Evolutionary conservation across 2,113 vertebrate species (phyloP).

Genomic region (Hippocampus comes): DNA sequence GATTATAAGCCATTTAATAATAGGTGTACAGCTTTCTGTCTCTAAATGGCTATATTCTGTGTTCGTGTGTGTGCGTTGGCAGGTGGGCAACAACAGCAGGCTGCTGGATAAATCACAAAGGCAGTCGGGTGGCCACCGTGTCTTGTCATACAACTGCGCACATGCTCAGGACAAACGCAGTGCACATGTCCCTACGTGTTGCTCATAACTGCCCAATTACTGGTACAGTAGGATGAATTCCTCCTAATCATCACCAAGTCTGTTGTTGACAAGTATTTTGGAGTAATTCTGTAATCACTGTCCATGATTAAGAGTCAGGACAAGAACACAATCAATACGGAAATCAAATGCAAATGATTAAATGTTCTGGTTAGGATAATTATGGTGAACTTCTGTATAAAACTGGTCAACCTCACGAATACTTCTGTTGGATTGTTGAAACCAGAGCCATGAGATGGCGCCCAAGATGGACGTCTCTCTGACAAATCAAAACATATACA

Average conservation of each 20-base stretch:
- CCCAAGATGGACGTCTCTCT: no score
- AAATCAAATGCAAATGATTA: background rate
- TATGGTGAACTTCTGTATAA: background rate
- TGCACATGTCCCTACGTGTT: constrained; percentile 24
- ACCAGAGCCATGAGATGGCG: background rate
- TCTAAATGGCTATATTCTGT: constrained; percentile 10
- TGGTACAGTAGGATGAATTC: constrained; percentile 9
- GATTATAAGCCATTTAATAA: constrained; percentile 25
- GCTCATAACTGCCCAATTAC: background rate
- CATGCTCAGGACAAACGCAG: constrained; percentile 42
- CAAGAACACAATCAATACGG: background rate
- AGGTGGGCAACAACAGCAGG: constrained; percentile 61
- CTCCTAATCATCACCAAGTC: constrained; percentile 37
- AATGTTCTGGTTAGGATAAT: background rate
- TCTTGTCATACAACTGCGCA: constrained; percentile 52
- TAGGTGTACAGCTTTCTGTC: constrained; percentile 12
- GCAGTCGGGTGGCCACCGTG: constrained; percentile 54
- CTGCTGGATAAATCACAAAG: constrained; percentile 64
- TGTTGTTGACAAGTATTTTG: constrained; percentile 14
- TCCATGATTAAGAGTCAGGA: constrained; percentile 24
- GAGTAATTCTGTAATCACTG: background rate
- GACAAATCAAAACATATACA: no score
- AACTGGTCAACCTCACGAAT: background rate
- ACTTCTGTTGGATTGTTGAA: background rate
- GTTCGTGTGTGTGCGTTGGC: constrained; percentile 47